A percentile compares a stretch with the other conserved stretches of the same genome.
Evolutionary conservation across 2,888 invertebrate species (phyloP).

Genomic region (Aromia moschata): DNA sequence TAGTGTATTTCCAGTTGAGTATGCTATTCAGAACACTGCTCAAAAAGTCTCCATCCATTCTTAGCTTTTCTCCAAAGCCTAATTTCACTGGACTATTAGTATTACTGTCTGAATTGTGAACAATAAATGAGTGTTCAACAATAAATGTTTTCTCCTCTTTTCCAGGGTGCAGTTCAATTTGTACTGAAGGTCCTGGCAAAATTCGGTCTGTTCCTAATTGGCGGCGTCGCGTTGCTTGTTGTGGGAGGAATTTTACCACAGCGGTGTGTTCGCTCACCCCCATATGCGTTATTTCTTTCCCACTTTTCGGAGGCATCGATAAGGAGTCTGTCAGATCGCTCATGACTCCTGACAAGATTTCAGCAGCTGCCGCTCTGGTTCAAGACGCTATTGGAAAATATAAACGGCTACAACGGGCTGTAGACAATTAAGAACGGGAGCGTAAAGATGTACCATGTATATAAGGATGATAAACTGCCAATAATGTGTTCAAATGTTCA

Average conservation of each 20-base stretch:
- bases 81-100: too few species aligned
- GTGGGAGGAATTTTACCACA: conserved; percentile 68
- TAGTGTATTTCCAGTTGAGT: too few species aligned
- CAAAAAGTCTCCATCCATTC: too few species aligned
- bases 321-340: conserved; percentile 67
- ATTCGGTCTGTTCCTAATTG: conserved; percentile 61
- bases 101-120: too few species aligned
- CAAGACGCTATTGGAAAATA: conserved; percentile 72
- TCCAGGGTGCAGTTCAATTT: conserved; percentile 53
- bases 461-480: too few species aligned
- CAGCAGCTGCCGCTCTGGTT: conserved; percentile 69
- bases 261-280: conserved; percentile 72
- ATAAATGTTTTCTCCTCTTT: too few species aligned
- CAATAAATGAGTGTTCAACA: too few species aligned
- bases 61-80: too few species aligned
- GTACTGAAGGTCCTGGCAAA: conserved; percentile 59
- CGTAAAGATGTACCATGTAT: too few species aligned
- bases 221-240: conserved; percentile 62
- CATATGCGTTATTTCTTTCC: conserved; percentile 69
- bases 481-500: too few species aligned
- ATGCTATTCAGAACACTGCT: too few species aligned
- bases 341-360: conserved; percentile 69
- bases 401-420: conserved; percentile 56
- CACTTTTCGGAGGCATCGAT: conserved; percentile 55
- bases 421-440: conserved; percentile 23